A percentile compares a stretch with the other conserved stretches of the same genome.
Evolutionary conservation across 1,140 invertebrate genomes (phyloP).

Genomic region (Bombus impatiens): DNA sequence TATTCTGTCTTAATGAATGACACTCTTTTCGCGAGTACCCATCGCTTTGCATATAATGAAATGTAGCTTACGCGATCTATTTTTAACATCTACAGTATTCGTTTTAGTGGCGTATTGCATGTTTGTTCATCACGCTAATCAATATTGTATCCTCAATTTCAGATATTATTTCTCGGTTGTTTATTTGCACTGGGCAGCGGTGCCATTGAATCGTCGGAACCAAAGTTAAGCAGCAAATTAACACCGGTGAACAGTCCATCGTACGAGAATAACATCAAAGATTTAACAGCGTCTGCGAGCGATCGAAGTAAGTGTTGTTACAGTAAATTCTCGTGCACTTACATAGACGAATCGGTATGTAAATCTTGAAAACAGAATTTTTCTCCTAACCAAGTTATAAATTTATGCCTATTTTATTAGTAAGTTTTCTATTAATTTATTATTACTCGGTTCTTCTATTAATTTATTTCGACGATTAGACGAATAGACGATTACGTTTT

Average conservation of each 20-base stretch:
- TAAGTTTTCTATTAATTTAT: neutral
- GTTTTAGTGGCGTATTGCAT: too few relatives aligned
- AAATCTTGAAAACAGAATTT: neutral
- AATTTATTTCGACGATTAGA: too few relatives aligned
- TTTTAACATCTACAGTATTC: too few relatives aligned
- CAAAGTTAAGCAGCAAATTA: slow-evolving; percentile 58
- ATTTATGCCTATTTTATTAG: neutral
- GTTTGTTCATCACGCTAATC: too few relatives aligned
- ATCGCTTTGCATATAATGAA: too few relatives aligned
- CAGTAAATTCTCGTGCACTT: neutral
- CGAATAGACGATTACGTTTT: neutral
- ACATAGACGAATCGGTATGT: neutral
- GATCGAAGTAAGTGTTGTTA: slow-evolving; percentile 64
- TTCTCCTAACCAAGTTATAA: too few relatives aligned
- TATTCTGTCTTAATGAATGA: too few relatives aligned
- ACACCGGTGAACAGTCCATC: slow-evolving; percentile 43
- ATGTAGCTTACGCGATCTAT: too few relatives aligned
- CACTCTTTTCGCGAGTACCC: too few relatives aligned
- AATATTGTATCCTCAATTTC: neutral
- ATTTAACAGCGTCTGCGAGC: slow-evolving; percentile 66
- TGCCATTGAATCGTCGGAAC: slow-evolving; percentile 49
- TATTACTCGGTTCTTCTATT: neutral
- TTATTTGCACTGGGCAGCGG: slow-evolving; percentile 52
- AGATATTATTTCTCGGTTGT: slow-evolving; percentile 55
- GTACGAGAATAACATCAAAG: slow-evolving; percentile 43